Evolutionary conservation across 2,888 invertebrate species (phyloP).

Genomic region (Ypsolopha scabrella): DNA sequence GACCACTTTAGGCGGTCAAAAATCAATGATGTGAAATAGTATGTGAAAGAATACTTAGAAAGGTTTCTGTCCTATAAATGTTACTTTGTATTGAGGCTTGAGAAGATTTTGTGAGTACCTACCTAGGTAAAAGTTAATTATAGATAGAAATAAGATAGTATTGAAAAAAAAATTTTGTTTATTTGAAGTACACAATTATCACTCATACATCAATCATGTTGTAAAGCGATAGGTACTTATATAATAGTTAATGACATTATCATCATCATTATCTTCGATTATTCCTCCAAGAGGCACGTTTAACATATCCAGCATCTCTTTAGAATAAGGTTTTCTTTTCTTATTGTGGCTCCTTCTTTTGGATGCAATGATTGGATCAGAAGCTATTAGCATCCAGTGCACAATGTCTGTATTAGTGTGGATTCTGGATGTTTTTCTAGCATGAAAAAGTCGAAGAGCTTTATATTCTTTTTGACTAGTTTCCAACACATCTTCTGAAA

Average conservation of each 20-base stretch:
- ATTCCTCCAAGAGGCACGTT: background rate
- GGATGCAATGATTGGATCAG: constrained; percentile 9
- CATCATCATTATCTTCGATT: too few species aligned
- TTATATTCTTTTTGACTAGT: constrained; percentile 7
- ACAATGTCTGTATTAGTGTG: constrained; percentile 11
- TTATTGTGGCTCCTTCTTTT: background rate
- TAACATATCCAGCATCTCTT: background rate
- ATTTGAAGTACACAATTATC: too few species aligned
- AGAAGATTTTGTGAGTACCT: too few species aligned
- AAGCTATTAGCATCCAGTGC: constrained; percentile 10
- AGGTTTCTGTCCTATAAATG: too few species aligned
- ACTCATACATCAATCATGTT: too few species aligned
- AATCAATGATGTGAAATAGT: too few species aligned
- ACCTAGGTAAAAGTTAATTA: too few species aligned
- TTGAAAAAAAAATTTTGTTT: background rate
- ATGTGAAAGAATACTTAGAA: too few species aligned
- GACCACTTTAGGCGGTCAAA: too few species aligned
- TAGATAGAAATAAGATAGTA: background rate
- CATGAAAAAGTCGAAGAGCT: constrained; percentile 7
- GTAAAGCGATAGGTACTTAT: too few species aligned
- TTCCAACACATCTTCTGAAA: constrained; percentile 11
- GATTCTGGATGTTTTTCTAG: constrained; percentile 11
- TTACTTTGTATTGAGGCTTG: too few species aligned
- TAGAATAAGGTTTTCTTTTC: background rate
- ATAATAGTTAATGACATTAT: too few species aligned